Base-by-base conservation (phyloP, 2,888 invertebrate genomes). In the Bellardia pandia region DNA sequence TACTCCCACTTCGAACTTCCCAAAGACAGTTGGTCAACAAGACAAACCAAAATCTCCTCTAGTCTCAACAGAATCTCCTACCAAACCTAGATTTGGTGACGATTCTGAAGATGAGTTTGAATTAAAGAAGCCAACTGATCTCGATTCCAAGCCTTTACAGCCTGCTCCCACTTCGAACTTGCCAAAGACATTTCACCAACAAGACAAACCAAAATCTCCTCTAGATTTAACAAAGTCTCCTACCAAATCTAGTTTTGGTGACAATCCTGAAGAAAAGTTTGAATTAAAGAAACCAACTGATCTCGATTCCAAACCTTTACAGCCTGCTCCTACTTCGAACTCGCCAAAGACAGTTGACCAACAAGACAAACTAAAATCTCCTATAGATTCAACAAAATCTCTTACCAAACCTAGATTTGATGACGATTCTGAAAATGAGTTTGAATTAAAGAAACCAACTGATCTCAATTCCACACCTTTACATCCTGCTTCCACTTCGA, bases 41-140 rank as follows among this genome's bases (percentile, higher is more conserved):
- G 71, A 72, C 33, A 62, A 60, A 48, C 40, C 71, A 40, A 76
- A 66, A 56, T 72, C 45, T 42, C 37, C 72, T 9, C 74, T 66
- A 5, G 74, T 58, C n/a, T 51, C 53, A 30, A 23, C 3, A n/a
- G 74, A 66, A 48, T 45, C 58, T 30, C 42, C 42, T 11, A 42
- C 42, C 42, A n/a, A 68, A 37, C 30, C 37, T 14, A 64, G 8
- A 62, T 7, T 30, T 37, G 62, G 23, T 14, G 33, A 62, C 14
- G 37, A 62, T 8, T 72, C 72, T 23, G 80, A 72, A 51, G 51
- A 51, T 51, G n/a, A 51, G 13, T 11, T 51, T 11, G 51, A 14
- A 14, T 42, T 11, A 42, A 51, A 51, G 11, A 51, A 51, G 14
- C 40, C 30, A 69, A 1, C 58, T 42, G n/a, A 69, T 11, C 33